phyloP scores from a whole-genome alignment of 2,888 invertebrate species.

The Cantharis lateralis region DNA sequence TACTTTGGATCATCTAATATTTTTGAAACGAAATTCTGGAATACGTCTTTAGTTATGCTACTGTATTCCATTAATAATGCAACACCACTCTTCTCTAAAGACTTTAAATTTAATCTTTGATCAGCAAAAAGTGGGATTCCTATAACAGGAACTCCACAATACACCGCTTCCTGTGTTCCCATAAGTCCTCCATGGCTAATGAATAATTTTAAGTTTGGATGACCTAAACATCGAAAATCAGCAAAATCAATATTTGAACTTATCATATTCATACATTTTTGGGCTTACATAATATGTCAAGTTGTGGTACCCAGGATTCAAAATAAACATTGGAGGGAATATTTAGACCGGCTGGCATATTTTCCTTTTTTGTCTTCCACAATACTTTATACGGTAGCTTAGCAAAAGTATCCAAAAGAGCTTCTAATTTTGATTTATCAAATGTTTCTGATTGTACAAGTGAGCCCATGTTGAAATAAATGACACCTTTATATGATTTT shows the following conservation, averaged over 20 bases:
- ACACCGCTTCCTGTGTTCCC: conserved; percentile 57
- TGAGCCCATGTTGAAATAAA: conserved; percentile 66
- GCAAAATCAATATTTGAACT: background rate
- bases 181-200: conserved; percentile 61
- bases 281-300: conserved; percentile 58
- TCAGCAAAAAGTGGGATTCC: conserved; percentile 53
- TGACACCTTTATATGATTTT: conserved; percentile 48
- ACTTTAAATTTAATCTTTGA: conserved; percentile 59
- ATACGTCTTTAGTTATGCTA: conserved; percentile 39
- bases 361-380: conserved; percentile 60
- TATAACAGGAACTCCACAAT: conserved; percentile 54
- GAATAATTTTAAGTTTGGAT: conserved; percentile 57
- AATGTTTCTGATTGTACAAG: conserved; percentile 63
- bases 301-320: conserved; percentile 62
- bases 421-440: conserved; percentile 55
- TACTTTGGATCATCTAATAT: background rate
- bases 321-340: conserved; percentile 56
- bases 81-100: conserved; percentile 59
- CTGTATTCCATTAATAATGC: conserved; percentile 51
- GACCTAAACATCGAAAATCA: conserved; percentile 39
- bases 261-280: background rate
- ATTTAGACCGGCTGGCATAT: conserved; percentile 55
- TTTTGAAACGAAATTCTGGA: background rate
- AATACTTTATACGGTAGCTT: conserved; percentile 61
- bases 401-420: conserved; percentile 59